These are phyloP conservation scores for Vireo griseus DNA, from an alignment of 2,797 vertebrate species.

Conservation along the genomic window DNA sequence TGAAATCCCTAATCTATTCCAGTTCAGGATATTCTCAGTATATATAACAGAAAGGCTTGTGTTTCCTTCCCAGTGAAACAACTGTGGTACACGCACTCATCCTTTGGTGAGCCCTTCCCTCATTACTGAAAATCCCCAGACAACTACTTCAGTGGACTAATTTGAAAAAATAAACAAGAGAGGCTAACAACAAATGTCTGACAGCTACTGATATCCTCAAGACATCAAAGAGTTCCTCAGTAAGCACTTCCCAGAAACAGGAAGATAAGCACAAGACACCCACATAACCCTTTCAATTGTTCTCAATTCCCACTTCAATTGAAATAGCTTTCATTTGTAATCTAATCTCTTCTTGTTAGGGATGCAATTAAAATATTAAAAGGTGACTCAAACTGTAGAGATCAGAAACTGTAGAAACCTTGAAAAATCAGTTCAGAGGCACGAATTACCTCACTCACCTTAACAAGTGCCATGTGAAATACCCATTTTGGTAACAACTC, in stretches of 20 bases:
- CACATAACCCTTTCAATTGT: not conserved
- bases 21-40: not conserved
- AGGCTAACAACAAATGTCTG: not conserved
- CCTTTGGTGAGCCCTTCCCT: not conserved
- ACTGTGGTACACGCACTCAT: not conserved
- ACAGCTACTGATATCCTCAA: not conserved
- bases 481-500: not conserved
- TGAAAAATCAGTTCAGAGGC: not conserved
- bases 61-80: not conserved
- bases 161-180: not conserved
- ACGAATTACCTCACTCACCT: not conserved
- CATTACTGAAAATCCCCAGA: not conserved
- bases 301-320: not conserved
- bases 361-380: not conserved
- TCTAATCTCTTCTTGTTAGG: not conserved
- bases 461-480: not conserved
- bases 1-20: not conserved
- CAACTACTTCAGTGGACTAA: not conserved
- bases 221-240: constrained; percentile 9
- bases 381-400: not conserved
- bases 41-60: not conserved
- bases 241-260: constrained; percentile 24
- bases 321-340: not conserved
- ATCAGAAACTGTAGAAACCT: not conserved
- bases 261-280: not conserved